phyloP scores from a whole-genome alignment of 2,888 invertebrate genomes.

The Drosophila nigritarsus region DNA sequence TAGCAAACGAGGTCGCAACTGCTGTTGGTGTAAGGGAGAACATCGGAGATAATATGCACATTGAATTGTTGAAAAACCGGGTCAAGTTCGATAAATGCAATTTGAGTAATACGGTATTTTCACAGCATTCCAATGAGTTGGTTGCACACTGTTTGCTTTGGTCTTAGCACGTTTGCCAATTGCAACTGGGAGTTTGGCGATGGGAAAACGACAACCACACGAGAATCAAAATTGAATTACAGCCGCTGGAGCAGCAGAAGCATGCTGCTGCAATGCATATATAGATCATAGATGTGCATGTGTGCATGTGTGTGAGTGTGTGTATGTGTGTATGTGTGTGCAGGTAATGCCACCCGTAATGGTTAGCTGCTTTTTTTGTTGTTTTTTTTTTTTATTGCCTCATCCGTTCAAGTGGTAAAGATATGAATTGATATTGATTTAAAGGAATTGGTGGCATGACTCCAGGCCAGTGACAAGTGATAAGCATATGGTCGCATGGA shows the following conservation, averaged over 20 bases:
- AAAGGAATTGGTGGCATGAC: background rate
- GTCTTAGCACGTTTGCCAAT: background rate
- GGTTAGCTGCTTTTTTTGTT: background rate
- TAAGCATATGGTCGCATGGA: conserved; percentile 21
- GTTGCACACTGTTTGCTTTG: conserved; percentile 6
- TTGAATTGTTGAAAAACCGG: background rate
- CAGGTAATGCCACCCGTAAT: conserved; percentile 1
- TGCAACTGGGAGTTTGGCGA: conserved; percentile 3
- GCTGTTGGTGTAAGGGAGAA: background rate
- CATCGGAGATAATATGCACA: background rate
- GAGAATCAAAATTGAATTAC: conserved; percentile 15
- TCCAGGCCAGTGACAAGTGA: conserved; percentile 11
- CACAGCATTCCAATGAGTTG: conserved; percentile 11
- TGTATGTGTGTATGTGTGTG: background rate
- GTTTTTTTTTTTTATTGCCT: background rate
- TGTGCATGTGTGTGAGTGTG: too few species aligned
- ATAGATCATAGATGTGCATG: background rate
- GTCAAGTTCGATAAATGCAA: conserved; percentile 7
- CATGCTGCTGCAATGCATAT: background rate
- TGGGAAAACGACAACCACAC: background rate
- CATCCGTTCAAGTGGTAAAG: conserved; percentile 1
- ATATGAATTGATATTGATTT: conserved; percentile 21
- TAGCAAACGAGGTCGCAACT: background rate
- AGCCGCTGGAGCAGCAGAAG: background rate
- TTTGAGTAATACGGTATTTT: conserved; percentile 17